These are phyloP conservation scores for Smithornis capensis DNA, from an alignment of 2,113 vertebrate genomes.

Conservation along the genomic window DNA sequence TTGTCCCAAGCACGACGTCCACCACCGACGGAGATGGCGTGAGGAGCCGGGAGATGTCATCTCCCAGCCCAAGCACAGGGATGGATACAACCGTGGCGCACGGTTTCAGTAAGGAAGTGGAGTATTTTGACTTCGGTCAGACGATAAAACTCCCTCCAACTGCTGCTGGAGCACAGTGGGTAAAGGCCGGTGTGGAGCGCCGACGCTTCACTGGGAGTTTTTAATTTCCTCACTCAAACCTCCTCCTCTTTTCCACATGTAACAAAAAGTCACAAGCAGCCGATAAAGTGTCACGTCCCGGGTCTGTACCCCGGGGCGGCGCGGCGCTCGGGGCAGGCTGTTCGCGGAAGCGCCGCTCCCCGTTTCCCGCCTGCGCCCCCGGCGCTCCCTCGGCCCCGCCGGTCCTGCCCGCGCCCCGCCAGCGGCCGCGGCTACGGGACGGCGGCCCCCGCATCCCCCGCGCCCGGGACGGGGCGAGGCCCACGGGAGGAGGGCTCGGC, in stretches of 20 bases:
- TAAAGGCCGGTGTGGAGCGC: not conserved
- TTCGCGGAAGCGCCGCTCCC: not conserved
- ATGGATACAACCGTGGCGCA: not conserved
- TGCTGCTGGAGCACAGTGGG: not conserved
- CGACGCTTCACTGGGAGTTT: not conserved
- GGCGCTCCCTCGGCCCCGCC: not conserved
- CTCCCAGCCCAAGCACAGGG: not conserved
- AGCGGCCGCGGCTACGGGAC: not conserved
- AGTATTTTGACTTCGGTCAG: not conserved
- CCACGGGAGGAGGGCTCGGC: not conserved
- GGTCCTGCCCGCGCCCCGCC: not conserved
- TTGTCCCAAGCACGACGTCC: fast-evolving
- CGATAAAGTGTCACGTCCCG: not conserved
- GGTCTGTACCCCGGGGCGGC: fast-evolving
- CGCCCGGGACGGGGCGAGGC: conserved; percentile 14
- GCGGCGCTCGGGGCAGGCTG: not conserved
- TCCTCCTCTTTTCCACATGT: not conserved
- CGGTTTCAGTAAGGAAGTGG: not conserved
- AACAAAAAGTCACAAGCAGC: not conserved
- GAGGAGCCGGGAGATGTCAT: not conserved
- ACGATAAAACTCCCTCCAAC: not conserved
- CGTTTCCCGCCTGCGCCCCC: not conserved
- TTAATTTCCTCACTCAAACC: not conserved
- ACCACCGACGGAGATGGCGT: fast-evolving
- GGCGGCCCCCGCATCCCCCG: not conserved